A percentile compares a stretch with the other conserved stretches of the same genome.
These are phyloP conservation scores for Thymelicus lineola DNA, from an alignment of 2,888 invertebrate species.

Conservation along the genomic window DNA sequence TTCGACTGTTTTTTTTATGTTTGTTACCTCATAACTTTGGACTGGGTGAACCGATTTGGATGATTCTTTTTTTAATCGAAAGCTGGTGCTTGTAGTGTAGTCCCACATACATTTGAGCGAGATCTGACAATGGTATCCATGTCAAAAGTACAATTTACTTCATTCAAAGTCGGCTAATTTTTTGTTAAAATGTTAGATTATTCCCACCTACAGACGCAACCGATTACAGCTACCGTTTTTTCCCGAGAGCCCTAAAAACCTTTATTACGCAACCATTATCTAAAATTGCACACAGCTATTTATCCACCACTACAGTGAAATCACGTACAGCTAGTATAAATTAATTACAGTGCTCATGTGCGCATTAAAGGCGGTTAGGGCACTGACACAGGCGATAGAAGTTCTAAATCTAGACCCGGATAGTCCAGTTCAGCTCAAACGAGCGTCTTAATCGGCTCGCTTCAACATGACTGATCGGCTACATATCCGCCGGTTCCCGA, in stretches of 20 bases:
- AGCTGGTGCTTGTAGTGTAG: no score
- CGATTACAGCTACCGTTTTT: neutral
- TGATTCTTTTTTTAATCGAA: no score
- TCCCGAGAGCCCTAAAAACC: neutral
- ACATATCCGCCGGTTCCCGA: constrained; percentile 64
- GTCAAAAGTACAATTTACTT: no score
- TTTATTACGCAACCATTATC: constrained; percentile 1
- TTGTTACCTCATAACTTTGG: no score
- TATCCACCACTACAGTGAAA: neutral
- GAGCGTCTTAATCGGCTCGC: constrained; percentile 48
- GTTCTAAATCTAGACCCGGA: constrained; percentile 52
- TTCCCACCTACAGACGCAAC: no score
- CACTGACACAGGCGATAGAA: constrained; percentile 35
- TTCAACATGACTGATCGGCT: constrained; percentile 60
- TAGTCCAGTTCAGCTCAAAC: constrained; percentile 43
- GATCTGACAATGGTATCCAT: no score
- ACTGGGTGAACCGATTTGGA: no score
- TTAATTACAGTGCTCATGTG: constrained; percentile 33
- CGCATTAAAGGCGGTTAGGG: constrained; percentile 36
- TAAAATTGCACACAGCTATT: neutral
- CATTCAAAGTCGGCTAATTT: no score
- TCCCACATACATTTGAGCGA: no score
- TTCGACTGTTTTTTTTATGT: no score
- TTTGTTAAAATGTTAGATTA: no score
- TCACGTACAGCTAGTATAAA: constrained; percentile 16